These are phyloP conservation scores for Cantharis flavilabris DNA, from an alignment of 2,888 invertebrate species.

Conservation along the genomic window DNA sequence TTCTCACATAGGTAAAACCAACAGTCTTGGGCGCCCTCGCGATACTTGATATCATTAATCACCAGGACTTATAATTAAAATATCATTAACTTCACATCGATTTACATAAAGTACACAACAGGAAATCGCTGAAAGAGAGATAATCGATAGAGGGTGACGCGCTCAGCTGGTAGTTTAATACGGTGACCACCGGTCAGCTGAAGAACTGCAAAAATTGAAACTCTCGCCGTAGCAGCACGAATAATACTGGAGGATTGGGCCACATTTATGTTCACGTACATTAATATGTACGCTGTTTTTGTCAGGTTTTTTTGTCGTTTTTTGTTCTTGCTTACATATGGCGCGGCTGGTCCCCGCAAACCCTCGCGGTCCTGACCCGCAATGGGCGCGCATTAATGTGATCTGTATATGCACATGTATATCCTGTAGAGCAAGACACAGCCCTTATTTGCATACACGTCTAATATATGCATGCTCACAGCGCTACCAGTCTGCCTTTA, in stretches of 20 bases:
- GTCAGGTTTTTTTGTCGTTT: slow-evolving; percentile 47
- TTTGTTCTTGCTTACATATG: slow-evolving; percentile 39
- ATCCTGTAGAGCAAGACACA: slow-evolving; percentile 47
- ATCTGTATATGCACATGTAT: slow-evolving; percentile 40
- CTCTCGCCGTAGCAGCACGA: slow-evolving; percentile 32
- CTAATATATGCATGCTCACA: slow-evolving; percentile 51
- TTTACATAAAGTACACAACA: slow-evolving; percentile 42
- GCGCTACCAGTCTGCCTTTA: slow-evolving; percentile 38
- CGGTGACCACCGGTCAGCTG: slow-evolving; percentile 40
- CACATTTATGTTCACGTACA: slow-evolving; percentile 25
- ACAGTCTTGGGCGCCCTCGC: slow-evolving; percentile 26
- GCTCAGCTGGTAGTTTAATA: slow-evolving; percentile 34
- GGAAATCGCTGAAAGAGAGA: slow-evolving; percentile 38
- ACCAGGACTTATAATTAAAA: slow-evolving; percentile 46
- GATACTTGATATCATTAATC: slow-evolving; percentile 41
- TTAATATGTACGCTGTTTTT: slow-evolving; percentile 42
- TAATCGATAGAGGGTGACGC: slow-evolving; percentile 34
- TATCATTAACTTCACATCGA: slow-evolving; percentile 47
- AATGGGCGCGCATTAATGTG: slow-evolving; percentile 42
- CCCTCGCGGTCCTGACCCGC: slow-evolving; percentile 31
- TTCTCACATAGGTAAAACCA: slow-evolving; percentile 20
- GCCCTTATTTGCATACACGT: slow-evolving; percentile 46
- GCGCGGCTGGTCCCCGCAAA: slow-evolving; percentile 30
- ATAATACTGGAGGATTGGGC: slow-evolving; percentile 30
- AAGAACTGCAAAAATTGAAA: slow-evolving; percentile 30